phyloP scores from a whole-genome alignment of 1,140 invertebrate species.

The Platyura marginata region DNA sequence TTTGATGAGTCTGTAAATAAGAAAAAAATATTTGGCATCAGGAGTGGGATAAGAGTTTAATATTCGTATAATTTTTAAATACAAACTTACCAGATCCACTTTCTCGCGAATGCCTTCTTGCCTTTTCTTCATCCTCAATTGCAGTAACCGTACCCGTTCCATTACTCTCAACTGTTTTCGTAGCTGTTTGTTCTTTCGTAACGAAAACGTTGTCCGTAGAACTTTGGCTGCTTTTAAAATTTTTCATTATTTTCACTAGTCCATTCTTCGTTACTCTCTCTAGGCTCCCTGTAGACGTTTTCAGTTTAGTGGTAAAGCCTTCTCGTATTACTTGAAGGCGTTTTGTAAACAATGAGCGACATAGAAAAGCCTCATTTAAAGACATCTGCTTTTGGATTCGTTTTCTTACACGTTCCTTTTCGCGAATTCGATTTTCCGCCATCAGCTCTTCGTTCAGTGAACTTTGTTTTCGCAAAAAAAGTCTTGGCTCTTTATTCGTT shows the following conservation, averaged over 20 bases:
- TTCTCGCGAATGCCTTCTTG: slow-evolving; percentile 50
- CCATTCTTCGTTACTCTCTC: slow-evolving; percentile 59
- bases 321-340: slow-evolving; percentile 69
- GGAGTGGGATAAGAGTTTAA: too few species aligned
- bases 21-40: too few species aligned
- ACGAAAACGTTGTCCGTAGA: neutral
- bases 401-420: slow-evolving; percentile 64
- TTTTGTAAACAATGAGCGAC: slow-evolving; percentile 50
- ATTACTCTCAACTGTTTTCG: slow-evolving; percentile 1
- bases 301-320: slow-evolving; percentile 60
- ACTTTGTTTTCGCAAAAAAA: slow-evolving; percentile 54
- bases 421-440: slow-evolving; percentile 58
- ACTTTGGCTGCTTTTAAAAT: slow-evolving; percentile 34
- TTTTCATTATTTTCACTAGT: slow-evolving; percentile 55
- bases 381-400: slow-evolving; percentile 80
- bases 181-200: neutral
- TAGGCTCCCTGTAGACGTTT: slow-evolving; percentile 59
- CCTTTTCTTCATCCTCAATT: slow-evolving; percentile 20
- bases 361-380: slow-evolving; percentile 70
- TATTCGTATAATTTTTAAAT: neutral
- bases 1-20: slow-evolving; percentile 53
- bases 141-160: slow-evolving; percentile 22
- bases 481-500: slow-evolving; percentile 1
- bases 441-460: slow-evolving; percentile 80
- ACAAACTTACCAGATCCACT: slow-evolving; percentile 41